phyloP scores from a whole-genome alignment of 2,113 vertebrate species.

The Pelecanoides urinatrix region DNA sequence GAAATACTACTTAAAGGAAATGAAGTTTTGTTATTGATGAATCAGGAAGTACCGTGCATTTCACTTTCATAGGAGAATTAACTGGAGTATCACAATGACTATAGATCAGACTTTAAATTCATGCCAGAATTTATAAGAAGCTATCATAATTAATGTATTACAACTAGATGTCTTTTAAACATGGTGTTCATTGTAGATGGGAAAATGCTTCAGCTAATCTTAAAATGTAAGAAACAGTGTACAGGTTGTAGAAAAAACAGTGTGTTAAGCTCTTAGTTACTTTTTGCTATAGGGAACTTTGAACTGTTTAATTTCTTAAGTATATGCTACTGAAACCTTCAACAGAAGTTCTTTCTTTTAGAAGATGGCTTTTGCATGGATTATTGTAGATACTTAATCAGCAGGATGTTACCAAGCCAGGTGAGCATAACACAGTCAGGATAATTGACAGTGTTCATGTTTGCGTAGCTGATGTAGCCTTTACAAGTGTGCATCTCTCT shows the following conservation, averaged over 20 bases:
- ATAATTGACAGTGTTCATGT: no score
- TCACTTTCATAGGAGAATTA: background rate
- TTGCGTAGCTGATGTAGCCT: background rate
- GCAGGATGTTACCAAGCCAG: background rate
- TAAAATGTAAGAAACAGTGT: background rate
- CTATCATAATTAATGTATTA: background rate
- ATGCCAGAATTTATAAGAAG: background rate
- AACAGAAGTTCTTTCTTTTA: background rate
- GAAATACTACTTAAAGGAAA: background rate
- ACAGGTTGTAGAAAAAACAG: background rate
- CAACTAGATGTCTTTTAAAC: background rate
- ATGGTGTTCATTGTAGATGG: background rate
- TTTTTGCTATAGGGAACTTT: background rate
- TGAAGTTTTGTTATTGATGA: background rate
- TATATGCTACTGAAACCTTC: background rate
- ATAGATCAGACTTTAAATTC: background rate
- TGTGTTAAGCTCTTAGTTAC: background rate
- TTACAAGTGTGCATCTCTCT: fast-evolving
- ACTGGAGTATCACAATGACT: background rate
- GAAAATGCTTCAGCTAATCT: background rate
- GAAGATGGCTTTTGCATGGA: background rate
- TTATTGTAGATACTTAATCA: background rate
- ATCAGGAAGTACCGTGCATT: background rate
- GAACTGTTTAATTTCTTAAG: background rate
- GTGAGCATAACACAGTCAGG: background rate